These are phyloP conservation scores for Dorcus parallelipipedus DNA, from an alignment of 2,888 invertebrate genomes.

Conservation along the genomic window DNA sequence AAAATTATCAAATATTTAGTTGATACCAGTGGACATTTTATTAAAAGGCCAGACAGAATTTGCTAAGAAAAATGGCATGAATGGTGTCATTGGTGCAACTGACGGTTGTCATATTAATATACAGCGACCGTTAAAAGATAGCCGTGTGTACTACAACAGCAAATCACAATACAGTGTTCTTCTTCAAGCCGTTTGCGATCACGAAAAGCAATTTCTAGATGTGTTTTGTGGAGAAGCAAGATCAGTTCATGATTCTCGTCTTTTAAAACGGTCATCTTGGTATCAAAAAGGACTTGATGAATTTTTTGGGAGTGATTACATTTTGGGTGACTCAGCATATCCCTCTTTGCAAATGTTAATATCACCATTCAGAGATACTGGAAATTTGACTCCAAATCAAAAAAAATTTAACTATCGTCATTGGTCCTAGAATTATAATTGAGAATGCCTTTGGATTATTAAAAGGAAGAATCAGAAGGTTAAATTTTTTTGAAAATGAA, in stretches of 20 bases:
- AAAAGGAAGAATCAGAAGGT: slow-evolving; percentile 20
- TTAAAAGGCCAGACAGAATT: too few relatives aligned
- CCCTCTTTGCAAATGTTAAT: slow-evolving; percentile 20
- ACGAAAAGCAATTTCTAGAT: slow-evolving; percentile 12
- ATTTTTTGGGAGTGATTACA: slow-evolving; percentile 11
- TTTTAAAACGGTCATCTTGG: slow-evolving; percentile 21
- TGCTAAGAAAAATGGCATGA: too few relatives aligned
- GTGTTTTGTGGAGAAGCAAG: slow-evolving; percentile 18
- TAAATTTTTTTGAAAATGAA: slow-evolving; percentile 21
- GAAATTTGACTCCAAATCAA: slow-evolving; percentile 9
- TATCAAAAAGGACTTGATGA: slow-evolving; percentile 11
- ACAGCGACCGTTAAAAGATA: too few relatives aligned
- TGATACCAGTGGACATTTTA: too few relatives aligned
- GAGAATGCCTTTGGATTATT: slow-evolving; percentile 22
- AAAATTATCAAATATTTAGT: too few relatives aligned
- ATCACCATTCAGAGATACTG: slow-evolving; percentile 19
- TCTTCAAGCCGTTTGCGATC: slow-evolving; percentile 3
- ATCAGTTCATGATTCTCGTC: slow-evolving; percentile 20
- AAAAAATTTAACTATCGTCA: slow-evolving; percentile 18
- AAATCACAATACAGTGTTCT: background rate
- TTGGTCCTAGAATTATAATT: slow-evolving; percentile 16
- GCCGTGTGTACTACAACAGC: too few relatives aligned
- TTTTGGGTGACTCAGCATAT: slow-evolving; percentile 25
- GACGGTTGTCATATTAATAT: too few relatives aligned
- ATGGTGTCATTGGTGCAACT: too few relatives aligned